Percentiles rank a stretch among this genome's conserved stretches.
Evolutionary conservation across 2,888 invertebrate species (phyloP).

Genomic region (Agriopis marginaria): DNA sequence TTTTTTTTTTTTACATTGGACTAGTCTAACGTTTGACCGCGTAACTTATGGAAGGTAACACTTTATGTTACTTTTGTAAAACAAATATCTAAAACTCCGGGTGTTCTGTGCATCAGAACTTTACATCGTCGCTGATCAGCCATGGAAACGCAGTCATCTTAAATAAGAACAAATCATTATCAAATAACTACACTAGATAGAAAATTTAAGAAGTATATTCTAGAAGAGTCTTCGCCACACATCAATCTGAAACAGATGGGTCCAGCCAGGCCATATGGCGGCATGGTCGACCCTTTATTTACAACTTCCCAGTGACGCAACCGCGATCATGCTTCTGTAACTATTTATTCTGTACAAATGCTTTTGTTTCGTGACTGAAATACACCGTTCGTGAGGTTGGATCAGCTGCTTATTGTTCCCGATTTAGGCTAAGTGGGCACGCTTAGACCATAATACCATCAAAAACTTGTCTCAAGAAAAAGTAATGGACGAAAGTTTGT

Average conservation of each 20-base stretch:
- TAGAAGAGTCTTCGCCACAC: neutral
- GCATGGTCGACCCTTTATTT: conserved; percentile 21
- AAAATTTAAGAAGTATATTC: neutral
- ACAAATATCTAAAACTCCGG: too few species aligned
- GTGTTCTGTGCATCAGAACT: too few species aligned
- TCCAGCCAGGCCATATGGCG: conserved; percentile 8
- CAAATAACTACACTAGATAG: too few species aligned
- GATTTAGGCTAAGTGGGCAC: neutral
- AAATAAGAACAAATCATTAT: too few species aligned
- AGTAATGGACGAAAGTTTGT: too few species aligned
- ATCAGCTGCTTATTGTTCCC: neutral
- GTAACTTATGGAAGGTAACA: too few species aligned
- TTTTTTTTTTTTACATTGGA: too few species aligned
- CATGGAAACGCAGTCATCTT: neutral
- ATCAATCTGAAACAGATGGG: neutral
- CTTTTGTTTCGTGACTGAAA: conserved; percentile 30
- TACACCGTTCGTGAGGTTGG: conserved; percentile 15
- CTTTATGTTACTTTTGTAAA: too few species aligned
- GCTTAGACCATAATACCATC: neutral
- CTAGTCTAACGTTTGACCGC: too few species aligned
- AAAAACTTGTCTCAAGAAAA: too few species aligned
- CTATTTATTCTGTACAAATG: too few species aligned
- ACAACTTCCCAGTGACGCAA: conserved; percentile 30
- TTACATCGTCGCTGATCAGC: neutral
- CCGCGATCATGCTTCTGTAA: conserved; percentile 18